A percentile compares a stretch with the other conserved stretches of the same genome.
phyloP scores from a whole-genome alignment of 2,888 invertebrate species.

The Asteroscopus sphinx region DNA sequence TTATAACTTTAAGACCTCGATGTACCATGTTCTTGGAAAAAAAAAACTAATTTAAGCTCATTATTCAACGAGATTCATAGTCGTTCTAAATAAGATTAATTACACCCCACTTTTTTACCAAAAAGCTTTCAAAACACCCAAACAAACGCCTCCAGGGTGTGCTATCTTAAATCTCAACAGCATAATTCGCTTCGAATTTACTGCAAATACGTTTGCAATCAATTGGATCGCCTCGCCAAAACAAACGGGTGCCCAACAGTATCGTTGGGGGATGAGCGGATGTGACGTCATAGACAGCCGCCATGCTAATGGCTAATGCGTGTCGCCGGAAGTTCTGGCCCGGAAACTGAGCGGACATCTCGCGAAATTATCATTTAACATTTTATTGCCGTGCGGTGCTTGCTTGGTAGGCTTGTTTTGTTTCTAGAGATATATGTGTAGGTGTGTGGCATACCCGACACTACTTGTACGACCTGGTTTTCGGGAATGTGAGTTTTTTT shows the following conservation, averaged over 20 bases:
- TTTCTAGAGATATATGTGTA: constrained; percentile 32
- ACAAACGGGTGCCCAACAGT: constrained; percentile 56
- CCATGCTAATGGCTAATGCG: constrained; percentile 88
- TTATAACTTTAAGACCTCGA: too few relatives aligned
- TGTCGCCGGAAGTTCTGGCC: constrained; percentile 83
- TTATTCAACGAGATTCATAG: background rate
- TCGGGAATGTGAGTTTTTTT: background rate
- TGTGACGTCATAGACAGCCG: constrained; percentile 81
- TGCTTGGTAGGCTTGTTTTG: constrained; percentile 53
- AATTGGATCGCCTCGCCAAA: constrained; percentile 58
- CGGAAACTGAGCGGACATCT: constrained; percentile 84
- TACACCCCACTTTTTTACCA: constrained; percentile 4
- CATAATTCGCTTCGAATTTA: constrained; percentile 50
- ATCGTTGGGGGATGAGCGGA: constrained; percentile 68
- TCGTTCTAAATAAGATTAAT: constrained; percentile 9
- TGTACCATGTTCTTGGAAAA: too few relatives aligned
- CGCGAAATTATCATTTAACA: constrained; percentile 86
- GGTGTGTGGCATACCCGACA: constrained; percentile 23
- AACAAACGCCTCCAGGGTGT: constrained; percentile 5
- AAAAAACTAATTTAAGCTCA: too few relatives aligned
- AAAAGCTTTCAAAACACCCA: constrained; percentile 5
- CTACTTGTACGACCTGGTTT: background rate
- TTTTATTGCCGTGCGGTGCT: constrained; percentile 76
- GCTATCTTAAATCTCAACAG: constrained; percentile 26
- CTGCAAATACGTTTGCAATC: constrained; percentile 59